Evolutionary conservation across 2,888 invertebrate species (phyloP), one percentile per base, ranked within the genome.

Genomic region (Acanthosepion lycidas): DNA sequence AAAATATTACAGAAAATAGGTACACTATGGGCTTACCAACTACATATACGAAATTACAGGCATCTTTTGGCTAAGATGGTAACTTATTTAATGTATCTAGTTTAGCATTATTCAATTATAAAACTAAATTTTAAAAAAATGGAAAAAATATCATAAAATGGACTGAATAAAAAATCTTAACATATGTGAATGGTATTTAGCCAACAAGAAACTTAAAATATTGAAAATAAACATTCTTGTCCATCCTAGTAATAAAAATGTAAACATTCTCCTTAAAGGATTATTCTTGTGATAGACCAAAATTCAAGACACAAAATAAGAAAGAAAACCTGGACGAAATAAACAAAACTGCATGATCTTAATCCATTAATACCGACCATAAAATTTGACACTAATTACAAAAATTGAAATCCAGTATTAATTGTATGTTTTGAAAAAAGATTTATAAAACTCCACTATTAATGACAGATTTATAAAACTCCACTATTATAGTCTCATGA

Each of bases 1-100:
- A 59, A 59, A 12, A 78, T 78, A 78, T 12, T 15, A 33, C 2
- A n/a, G 15, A 78, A n/a, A n/a, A 33, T n/a, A 78, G n/a, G 78
- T 78, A 78, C 78, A 78, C 78, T 78, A 78, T 78, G 78, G 78
- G 78, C 78, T 78, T 78, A 78, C 78, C 78, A 78, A 78, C 78
- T n/a, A 78, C 78, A 78, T 15, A 78, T 33, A 78, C 78, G n/a
- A 78, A 59, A 59, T 59, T 23, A 59, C 23, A 12, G 78, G 78
- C n/a, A 78, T 15, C n/a, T 78, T 78, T 78, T n/a, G 78, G 33
- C 15, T 15, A n/a, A 12, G n/a, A n/a, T 12, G n/a, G n/a, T 28
- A 78, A 78, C 28, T n/a, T 64, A 64, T 51, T 51, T 12, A 0
- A n/a, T 28, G 28, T 78, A 78, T 78, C n/a, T 78, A 78, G n/a